These are phyloP conservation scores for Alligator sinensis DNA, from an alignment of 2,113 vertebrate species.

Conservation along the genomic window DNA sequence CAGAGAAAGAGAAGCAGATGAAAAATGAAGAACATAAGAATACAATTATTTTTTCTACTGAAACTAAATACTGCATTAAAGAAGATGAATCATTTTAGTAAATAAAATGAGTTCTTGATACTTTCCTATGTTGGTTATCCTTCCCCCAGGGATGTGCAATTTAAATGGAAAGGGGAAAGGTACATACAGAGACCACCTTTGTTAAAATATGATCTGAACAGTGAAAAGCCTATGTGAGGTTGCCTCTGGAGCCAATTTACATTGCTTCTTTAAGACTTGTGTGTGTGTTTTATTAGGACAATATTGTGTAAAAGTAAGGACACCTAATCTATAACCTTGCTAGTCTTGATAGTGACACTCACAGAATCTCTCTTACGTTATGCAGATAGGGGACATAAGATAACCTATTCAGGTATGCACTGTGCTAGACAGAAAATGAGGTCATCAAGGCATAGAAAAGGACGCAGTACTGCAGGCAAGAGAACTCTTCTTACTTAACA, in stretches of 20 bases:
- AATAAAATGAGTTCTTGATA: background rate
- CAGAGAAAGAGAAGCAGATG: background rate
- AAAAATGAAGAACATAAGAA: background rate
- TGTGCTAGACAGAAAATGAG: background rate
- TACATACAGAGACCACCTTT: background rate
- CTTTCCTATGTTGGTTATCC: background rate
- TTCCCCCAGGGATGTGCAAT: accelerated
- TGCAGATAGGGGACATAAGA: background rate
- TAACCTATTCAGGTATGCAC: background rate
- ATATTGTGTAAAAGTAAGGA: background rate
- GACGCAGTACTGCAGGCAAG: background rate
- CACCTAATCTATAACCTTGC: background rate
- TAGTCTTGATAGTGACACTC: background rate
- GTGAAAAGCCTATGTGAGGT: background rate
- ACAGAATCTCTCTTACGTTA: background rate
- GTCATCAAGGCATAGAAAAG: background rate
- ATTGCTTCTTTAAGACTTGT: background rate
- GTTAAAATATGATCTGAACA: accelerated
- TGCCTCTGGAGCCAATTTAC: background rate
- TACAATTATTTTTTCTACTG: background rate
- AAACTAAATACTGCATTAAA: background rate
- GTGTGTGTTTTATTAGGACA: background rate
- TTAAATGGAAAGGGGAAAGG: background rate
- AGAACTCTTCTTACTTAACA: background rate
- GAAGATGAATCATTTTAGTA: background rate